Percentiles rank a stretch among this genome's conserved stretches.
Conservation (phyloP, 30 jellyfish, hydroid and myxozoan genomes). For the Rhopilema esculentum region DNA sequence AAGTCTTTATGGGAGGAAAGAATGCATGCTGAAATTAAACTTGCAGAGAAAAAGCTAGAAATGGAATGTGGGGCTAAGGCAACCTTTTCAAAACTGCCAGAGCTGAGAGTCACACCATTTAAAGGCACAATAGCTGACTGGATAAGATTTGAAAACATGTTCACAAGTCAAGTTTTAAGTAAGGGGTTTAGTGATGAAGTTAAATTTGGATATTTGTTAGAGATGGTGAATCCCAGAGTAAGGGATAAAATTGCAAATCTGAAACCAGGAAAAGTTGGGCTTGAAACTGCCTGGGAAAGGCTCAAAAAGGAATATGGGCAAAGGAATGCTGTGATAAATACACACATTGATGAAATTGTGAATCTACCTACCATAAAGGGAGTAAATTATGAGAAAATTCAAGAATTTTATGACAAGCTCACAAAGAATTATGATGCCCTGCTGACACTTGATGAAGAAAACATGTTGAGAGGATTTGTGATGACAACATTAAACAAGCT, state of each 20-base stretch:
- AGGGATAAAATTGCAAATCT: constrained; percentile 43
- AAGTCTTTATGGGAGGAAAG: constrained; percentile 13
- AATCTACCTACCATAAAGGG: constrained; percentile 21
- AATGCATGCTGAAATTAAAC: constrained; percentile 1
- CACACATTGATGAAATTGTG: constrained; percentile 42
- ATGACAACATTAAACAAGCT: constrained; percentile 52
- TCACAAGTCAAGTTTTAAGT: constrained; percentile 24
- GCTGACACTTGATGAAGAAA: constrained; percentile 34
- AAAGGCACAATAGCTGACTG: constrained; percentile 48
- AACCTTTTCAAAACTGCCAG: constrained; percentile 4
- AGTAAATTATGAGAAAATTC: constrained; percentile 24
- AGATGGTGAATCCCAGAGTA: constrained; percentile 43
- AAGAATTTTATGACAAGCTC: constrained; percentile 23
- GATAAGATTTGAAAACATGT: constrained; percentile 42
- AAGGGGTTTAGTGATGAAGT: constrained; percentile 35
- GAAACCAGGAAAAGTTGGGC: constrained; percentile 55
- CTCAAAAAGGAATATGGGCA: constrained; percentile 55
- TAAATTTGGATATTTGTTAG: constrained; percentile 42
- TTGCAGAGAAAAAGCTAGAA: constrained; percentile 25
- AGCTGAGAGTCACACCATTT: constrained; percentile 39
- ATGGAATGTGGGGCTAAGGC: constrained; percentile 1
- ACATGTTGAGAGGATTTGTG: constrained; percentile 27
- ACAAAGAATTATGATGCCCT: constrained; percentile 41
- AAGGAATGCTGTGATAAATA: constrained; percentile 26
- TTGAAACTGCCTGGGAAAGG: constrained; percentile 68